Percentiles rank a stretch among this genome's conserved stretches.
Evolutionary conservation across 1,140 invertebrate genomes (phyloP).

Genomic region (Drosophila cardini): DNA sequence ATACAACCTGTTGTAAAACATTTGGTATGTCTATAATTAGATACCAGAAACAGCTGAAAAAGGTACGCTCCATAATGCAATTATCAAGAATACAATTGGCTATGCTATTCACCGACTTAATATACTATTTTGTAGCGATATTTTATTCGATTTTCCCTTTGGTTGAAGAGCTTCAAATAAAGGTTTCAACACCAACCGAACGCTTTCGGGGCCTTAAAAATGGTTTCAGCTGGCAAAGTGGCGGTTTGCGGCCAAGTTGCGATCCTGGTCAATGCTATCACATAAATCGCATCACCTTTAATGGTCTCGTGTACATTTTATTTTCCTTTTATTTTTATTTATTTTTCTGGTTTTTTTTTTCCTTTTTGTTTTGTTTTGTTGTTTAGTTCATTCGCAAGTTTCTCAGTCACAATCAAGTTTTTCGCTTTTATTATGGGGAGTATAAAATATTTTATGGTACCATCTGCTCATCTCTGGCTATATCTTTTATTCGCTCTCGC

Average conservation of each 20-base stretch:
- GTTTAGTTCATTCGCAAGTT: constrained; percentile 55
- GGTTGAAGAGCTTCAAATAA: background rate
- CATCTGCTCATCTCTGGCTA: constrained; percentile 40
- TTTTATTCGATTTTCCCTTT: constrained; percentile 1
- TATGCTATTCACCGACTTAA: no score
- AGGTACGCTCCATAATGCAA: no score
- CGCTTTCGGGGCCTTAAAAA: constrained; percentile 14
- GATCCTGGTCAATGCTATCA: constrained; percentile 48
- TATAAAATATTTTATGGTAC: constrained; percentile 72
- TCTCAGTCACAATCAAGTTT: constrained; percentile 74
- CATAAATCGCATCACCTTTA: constrained; percentile 65
- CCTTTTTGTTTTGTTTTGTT: constrained; percentile 11
- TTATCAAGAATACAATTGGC: no score
- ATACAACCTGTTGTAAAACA: no score
- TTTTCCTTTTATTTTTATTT: constrained; percentile 16
- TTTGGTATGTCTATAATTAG: no score
- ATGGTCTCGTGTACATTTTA: constrained; percentile 14
- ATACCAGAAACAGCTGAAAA: no score
- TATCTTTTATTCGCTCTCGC: constrained; percentile 12
- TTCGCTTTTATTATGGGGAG: constrained; percentile 69
- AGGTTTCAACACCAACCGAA: background rate
- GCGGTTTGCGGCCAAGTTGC: constrained; percentile 21
- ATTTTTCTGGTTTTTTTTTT: no score
- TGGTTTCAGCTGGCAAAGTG: constrained; percentile 18
- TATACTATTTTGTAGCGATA: no score